Base-by-base conservation (phyloP, 2,888 invertebrate genomes). In the Cyclophora punctaria region DNA sequence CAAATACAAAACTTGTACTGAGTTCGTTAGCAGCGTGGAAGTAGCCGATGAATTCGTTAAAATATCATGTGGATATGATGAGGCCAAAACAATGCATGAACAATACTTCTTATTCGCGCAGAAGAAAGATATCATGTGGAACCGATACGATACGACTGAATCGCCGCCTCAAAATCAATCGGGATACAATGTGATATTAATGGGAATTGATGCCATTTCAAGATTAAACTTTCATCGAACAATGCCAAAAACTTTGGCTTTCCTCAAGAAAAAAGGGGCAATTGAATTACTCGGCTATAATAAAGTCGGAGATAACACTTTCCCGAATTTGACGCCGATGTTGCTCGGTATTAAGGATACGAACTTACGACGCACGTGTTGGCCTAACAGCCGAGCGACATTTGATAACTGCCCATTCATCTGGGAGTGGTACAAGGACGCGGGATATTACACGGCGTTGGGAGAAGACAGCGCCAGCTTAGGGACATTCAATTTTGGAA, bases 261-360 rank as follows among this genome's bases (percentile, higher is more conserved):
- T 89, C 60, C 82, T 96, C 48, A 83, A 90, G 52, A 77, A 90
- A 7, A 82, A 94, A 54, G 90, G 90, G 7, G 93, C 93, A 42
- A 90, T 95, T 48, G 96, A 96, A 72, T 89, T 98, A 72, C 78
- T 93, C 59, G 98, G 98, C 3, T 97, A 96, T 78, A 97, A 95
- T 73, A 98, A 98, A 90, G 94, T 98, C 5, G 98, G 93, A 3
- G 98, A 98, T 77, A 98, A 98, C 76, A 98, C 98, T 0, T 97
- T 95, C 73, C 96, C 97, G 0, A 98, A 98, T 77, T 75, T 98
- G 52, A 91, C 95, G 4, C 95, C 98, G 0, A 90, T 96, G 56
- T 81, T 97, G 6, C 91, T 93, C 3, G 97, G 97, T 0, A 73
- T 93, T 44, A 90, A 90, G 44, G 91, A 91, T 35, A 83, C 85